Evolutionary conservation across 2,888 invertebrate genomes (phyloP).

Genomic region (Drosophila acutilabella): DNA sequence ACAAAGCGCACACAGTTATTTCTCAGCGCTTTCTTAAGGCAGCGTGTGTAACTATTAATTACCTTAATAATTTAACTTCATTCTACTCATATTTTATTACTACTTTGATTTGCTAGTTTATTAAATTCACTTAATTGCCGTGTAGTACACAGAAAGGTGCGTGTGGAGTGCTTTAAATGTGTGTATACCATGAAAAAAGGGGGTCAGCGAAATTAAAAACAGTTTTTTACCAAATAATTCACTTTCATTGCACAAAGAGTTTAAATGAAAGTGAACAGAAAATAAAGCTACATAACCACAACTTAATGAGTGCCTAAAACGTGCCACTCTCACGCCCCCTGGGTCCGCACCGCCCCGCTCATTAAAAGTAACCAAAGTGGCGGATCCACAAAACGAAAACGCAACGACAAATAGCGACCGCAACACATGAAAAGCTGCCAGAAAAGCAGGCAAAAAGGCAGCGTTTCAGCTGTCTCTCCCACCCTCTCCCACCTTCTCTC

Average conservation of each 20-base stretch:
- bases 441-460: slow-evolving; percentile 66
- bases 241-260: slow-evolving; percentile 51
- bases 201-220: slow-evolving; percentile 28
- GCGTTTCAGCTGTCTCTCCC: slow-evolving; percentile 36
- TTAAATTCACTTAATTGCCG: too few species aligned
- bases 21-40: too few species aligned
- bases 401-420: slow-evolving; percentile 59
- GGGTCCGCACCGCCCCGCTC: slow-evolving; percentile 65
- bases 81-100: too few species aligned
- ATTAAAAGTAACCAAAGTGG: slow-evolving; percentile 78
- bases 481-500: neutral
- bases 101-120: too few species aligned
- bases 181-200: neutral
- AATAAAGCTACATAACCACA: slow-evolving; percentile 72
- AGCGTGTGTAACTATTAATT: too few species aligned
- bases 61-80: too few species aligned
- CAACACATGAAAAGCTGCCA: slow-evolving; percentile 69
- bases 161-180: slow-evolving; percentile 2
- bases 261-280: slow-evolving; percentile 46
- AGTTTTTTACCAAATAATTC: slow-evolving; percentile 46
- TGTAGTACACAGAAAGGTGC: neutral
- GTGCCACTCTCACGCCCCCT: slow-evolving; percentile 10
- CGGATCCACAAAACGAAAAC: slow-evolving; percentile 62
- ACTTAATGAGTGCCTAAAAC: slow-evolving; percentile 72
- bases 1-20: too few species aligned